Percentiles rank a stretch among this genome's conserved stretches.
Evolutionary conservation across 2,888 invertebrate species (phyloP).

Genomic region (Ephialtes manifestator): DNA sequence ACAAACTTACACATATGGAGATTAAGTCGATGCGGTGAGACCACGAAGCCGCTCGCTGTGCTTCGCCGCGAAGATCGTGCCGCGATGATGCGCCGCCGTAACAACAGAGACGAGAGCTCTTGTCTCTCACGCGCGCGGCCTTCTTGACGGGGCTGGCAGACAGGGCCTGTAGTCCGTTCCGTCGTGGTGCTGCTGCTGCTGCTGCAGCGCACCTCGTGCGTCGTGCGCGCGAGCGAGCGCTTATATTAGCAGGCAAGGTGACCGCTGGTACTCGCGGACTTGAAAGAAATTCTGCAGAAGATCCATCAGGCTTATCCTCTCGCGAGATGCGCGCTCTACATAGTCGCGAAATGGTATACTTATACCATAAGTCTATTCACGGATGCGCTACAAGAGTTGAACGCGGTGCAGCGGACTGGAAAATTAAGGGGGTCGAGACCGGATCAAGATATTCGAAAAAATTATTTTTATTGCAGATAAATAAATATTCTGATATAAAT

Average conservation of each 20-base stretch:
- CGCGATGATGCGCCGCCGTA: constrained; percentile 78
- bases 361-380: constrained; percentile 14
- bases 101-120: constrained; percentile 53
- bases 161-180: constrained; percentile 58
- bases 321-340: constrained; percentile 29
- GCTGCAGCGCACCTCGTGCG: constrained; percentile 37
- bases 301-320: constrained; percentile 27
- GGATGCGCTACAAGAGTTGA: not conserved
- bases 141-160: constrained; percentile 52
- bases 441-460: no score
- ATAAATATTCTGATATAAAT: no score
- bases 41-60: constrained; percentile 61
- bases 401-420: not conserved
- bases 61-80: constrained; percentile 77
- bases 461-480: no score
- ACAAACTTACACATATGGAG: constrained; percentile 63
- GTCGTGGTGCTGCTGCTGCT: constrained; percentile 35
- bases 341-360: constrained; percentile 4
- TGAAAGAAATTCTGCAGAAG: not conserved
- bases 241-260: constrained; percentile 31
- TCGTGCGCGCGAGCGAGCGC: constrained; percentile 28
- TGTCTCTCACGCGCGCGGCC: constrained; percentile 36
- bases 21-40: constrained; percentile 49
- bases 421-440: not conserved
- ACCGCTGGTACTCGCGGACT: constrained; percentile 31